Conservation (phyloP, 2,797 vertebrate genomes). For the Propithecus deckenii region DNA sequence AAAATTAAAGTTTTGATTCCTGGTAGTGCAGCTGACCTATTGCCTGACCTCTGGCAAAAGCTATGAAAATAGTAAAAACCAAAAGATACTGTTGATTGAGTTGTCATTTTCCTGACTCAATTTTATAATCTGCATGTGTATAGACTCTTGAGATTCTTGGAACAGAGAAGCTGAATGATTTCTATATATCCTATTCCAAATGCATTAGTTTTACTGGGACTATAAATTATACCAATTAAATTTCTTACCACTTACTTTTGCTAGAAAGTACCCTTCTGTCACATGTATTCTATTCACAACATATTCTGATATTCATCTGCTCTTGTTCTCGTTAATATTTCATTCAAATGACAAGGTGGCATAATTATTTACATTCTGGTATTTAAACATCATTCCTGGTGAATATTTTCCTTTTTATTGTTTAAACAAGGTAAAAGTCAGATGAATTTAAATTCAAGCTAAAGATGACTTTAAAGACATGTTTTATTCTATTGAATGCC, state of each 20-base stretch:
- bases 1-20: not conserved
- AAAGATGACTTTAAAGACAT: slow-evolving; percentile 15
- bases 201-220: not conserved
- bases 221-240: slow-evolving; percentile 14
- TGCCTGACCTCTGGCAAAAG: not conserved
- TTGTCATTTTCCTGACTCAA: not conserved
- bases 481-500: slow-evolving; percentile 8
- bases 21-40: not conserved
- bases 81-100: not conserved
- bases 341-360: slow-evolving; percentile 47
- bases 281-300: slow-evolving; percentile 30
- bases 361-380: slow-evolving; percentile 52
- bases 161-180: not conserved
- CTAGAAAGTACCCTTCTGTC: slow-evolving; percentile 50
- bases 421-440: slow-evolving; percentile 61
- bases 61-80: not conserved
- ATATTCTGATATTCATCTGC: slow-evolving; percentile 56
- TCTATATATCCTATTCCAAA: not conserved
- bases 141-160: not conserved
- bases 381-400: slow-evolving; percentile 50
- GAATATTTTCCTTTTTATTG: slow-evolving; percentile 62
- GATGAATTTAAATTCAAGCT: slow-evolving; percentile 58
- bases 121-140: not conserved
- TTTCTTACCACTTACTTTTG: slow-evolving; percentile 42
- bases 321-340: slow-evolving; percentile 60